These are phyloP conservation scores for Penaeus japonicus DNA, from an alignment of 1,140 invertebrate genomes.

Conservation along the genomic window DNA sequence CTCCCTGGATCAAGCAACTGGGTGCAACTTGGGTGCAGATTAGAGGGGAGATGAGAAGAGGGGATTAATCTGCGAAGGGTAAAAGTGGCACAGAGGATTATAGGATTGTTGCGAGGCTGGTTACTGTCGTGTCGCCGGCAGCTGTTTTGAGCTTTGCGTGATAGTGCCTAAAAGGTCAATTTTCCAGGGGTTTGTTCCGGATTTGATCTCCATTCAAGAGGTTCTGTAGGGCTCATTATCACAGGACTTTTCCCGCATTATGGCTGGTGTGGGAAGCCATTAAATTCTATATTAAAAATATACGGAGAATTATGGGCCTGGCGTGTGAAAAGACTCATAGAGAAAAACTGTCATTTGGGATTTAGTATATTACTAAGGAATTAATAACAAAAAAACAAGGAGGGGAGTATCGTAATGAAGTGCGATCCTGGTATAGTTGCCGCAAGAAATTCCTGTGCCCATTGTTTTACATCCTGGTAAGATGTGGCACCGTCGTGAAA, in stretches of 20 bases:
- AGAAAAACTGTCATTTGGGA: not conserved
- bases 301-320: not conserved
- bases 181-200: not conserved
- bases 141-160: not conserved
- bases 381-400: too few species aligned
- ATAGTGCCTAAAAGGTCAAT: not conserved
- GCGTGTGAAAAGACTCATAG: conserved; percentile 9
- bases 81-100: conserved; percentile 32
- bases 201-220: conserved; percentile 42
- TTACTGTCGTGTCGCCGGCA: not conserved
- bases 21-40: conserved; percentile 54
- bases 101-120: conserved; percentile 2
- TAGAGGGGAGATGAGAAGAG: conserved; percentile 38
- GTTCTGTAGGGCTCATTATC: conserved; percentile 26
- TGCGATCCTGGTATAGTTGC: too few species aligned
- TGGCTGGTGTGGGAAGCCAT: conserved; percentile 33
- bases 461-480: too few species aligned
- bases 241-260: conserved; percentile 28
- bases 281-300: conserved; percentile 51
- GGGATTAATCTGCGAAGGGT: conserved; percentile 35
- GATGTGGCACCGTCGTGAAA: too few species aligned
- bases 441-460: too few species aligned
- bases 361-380: too few species aligned
- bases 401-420: too few species aligned
- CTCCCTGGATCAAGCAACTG: conserved; percentile 47